A percentile compares a stretch with the other conserved stretches of the same genome.
phyloP scores from a whole-genome alignment of 2,113 vertebrate species.

The Hemicordylus capensis region DNA sequence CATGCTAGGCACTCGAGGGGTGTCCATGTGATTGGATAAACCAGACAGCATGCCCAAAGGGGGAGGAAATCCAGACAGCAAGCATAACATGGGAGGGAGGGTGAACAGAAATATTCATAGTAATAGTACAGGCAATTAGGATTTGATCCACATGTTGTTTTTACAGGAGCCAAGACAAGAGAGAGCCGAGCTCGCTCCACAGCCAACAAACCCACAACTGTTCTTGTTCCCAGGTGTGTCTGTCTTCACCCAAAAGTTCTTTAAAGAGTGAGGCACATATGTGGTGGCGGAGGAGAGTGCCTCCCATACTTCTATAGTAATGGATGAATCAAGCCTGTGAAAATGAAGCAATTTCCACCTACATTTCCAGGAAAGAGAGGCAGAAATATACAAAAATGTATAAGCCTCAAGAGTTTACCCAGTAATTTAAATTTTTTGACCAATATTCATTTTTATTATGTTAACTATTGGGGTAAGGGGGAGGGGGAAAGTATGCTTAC shows the following conservation, averaged over 20 bases:
- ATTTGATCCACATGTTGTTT: not conserved
- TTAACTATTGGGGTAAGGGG: not conserved
- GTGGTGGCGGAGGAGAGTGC: not conserved
- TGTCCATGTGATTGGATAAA: too few species aligned
- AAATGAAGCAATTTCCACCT: not conserved
- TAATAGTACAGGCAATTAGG: not conserved
- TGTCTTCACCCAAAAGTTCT: not conserved
- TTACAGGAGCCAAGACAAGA: not conserved
- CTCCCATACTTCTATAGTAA: not conserved
- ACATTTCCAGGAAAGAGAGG: not conserved
- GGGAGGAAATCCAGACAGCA: not conserved
- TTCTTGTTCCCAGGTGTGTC: not conserved
- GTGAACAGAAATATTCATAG: too few species aligned
- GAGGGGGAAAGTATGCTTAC: constrained; percentile 66
- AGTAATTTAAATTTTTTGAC: not conserved
- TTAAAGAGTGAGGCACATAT: not conserved
- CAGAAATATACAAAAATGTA: not conserved
- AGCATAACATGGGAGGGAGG: too few species aligned
- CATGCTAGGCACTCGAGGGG: not conserved
- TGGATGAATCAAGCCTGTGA: not conserved
- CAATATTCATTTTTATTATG: not conserved
- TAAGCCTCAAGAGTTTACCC: not conserved
- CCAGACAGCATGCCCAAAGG: not conserved
- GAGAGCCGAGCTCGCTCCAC: not conserved
- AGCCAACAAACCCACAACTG: not conserved